Percentiles rank a stretch among this genome's conserved stretches.
These are phyloP conservation scores for Tachina grossa DNA, from an alignment of 2,888 invertebrate species.

Conservation along the genomic window DNA sequence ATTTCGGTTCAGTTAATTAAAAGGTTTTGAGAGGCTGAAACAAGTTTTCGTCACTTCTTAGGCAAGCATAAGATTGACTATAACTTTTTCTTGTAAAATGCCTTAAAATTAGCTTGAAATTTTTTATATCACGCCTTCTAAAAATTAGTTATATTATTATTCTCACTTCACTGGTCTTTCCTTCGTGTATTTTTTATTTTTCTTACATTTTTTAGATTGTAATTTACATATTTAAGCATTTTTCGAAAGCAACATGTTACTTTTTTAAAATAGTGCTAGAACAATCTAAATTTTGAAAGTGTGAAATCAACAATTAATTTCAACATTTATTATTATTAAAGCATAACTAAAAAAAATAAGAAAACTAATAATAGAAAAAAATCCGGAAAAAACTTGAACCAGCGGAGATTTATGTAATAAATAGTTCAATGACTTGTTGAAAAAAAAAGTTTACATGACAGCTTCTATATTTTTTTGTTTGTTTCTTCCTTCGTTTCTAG, in stretches of 20 bases:
- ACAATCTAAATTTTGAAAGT: slow-evolving; percentile 49
- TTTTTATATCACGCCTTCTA: too few species aligned
- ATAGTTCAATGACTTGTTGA: slow-evolving; percentile 67
- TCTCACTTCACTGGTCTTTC: background rate
- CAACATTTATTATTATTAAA: slow-evolving; percentile 66
- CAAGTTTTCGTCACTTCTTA: too few species aligned
- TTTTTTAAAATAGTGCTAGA: background rate
- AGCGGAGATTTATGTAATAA: slow-evolving; percentile 17
- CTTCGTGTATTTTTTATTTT: background rate
- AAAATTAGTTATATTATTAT: background rate
- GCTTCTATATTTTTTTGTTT: slow-evolving; percentile 16
- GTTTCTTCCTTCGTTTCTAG: background rate
- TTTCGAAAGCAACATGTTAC: slow-evolving; percentile 17
- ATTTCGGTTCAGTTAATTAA: too few species aligned
- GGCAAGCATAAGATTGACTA: too few species aligned
- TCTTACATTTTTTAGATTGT: slow-evolving; percentile 3
- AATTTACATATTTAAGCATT: slow-evolving; percentile 51
- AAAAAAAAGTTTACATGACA: slow-evolving; percentile 63
- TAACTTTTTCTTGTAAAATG: too few species aligned
- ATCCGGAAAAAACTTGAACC: slow-evolving; percentile 8
- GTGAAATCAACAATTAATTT: slow-evolving; percentile 71
- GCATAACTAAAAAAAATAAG: slow-evolving; percentile 45
- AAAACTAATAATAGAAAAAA: slow-evolving; percentile 37
- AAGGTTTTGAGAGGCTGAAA: too few species aligned
- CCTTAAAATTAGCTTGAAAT: too few species aligned